Evolutionary conservation across 2,797 vertebrate species (phyloP), one percentile per base, ranked within the genome.

Genomic region (Hippopotamyrus pictus): DNA sequence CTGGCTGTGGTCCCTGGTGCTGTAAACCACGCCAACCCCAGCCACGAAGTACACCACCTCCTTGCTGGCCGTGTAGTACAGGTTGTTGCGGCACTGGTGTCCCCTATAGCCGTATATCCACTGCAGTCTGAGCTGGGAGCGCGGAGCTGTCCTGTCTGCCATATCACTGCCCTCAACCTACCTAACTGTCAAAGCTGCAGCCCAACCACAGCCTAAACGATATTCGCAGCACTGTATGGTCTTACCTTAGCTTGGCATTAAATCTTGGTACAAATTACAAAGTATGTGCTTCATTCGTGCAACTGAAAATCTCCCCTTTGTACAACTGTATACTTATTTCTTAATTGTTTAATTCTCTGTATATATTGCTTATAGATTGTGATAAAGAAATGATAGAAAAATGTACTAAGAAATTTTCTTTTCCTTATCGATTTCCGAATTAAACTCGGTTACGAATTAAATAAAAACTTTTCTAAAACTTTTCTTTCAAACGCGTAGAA

Each of bases 31-130:
- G 88, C 97, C 97, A 86, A 98, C 97, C 44, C 97, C 97, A 7
- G 97, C 97, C 92, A 98, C 98, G 89, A 98, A 98, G 96, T 98
- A 98, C 90, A 98, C 97, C 93, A 98, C 95, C 95, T 98, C 98
- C 93, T 98, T 98, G 90, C 96, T 96, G 0, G 96, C 97, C 1
- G 97, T 98, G 95, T 98, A 98, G 95, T 97, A 98, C 93, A 98
- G 96, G 95, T 98, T 98, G 95, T 98, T 98, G 93, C 98, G 96
- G 95, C 98, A 98, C 95, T 98, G 97, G 94, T 98, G 97, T 88
- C 98, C 98, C 94, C 98, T 94, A 96, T 98, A 98, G 73, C 98
- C 97, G 93, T 98, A 98, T 59, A 98, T 96, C 98, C 97, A 98
- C 95, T 98, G 97, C 94, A 98, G 96, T 89, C 97, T 96, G 90